phyloP scores from a whole-genome alignment of 2,888 invertebrate species.

The Kuschelorhynchus macadamiae region DNA sequence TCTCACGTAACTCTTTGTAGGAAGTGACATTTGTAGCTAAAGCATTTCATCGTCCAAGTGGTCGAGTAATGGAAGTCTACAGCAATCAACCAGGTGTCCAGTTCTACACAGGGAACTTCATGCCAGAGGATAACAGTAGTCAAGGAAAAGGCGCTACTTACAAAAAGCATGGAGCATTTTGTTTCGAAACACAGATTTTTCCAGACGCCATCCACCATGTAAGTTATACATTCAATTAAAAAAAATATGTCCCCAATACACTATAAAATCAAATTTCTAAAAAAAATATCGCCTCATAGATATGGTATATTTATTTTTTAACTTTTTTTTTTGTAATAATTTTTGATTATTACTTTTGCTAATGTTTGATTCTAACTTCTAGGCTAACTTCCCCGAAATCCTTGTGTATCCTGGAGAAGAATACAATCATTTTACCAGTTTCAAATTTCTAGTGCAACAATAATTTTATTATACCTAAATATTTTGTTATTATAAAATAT shows the following conservation, averaged over 20 bases:
- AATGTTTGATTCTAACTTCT: conserved; percentile 64
- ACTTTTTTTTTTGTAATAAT: too few species aligned
- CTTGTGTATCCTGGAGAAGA: conserved; percentile 80
- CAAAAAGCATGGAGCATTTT: conserved; percentile 77
- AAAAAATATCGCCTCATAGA: too few species aligned
- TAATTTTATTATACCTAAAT: conserved; percentile 7
- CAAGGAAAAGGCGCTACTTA: conserved; percentile 59
- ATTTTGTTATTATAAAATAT: neutral
- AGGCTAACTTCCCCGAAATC: conserved; percentile 82
- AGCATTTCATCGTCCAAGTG: conserved; percentile 77
- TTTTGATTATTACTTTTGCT: too few species aligned
- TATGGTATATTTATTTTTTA: too few species aligned
- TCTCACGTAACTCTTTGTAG: too few species aligned
- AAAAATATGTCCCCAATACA: too few species aligned
- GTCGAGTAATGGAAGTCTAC: conserved; percentile 79
- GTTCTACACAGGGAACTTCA: conserved; percentile 86
- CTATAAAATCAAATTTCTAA: too few species aligned
- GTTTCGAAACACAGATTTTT: conserved; percentile 92
- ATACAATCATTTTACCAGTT: conserved; percentile 75
- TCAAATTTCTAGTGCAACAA: conserved; percentile 60
- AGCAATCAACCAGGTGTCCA: conserved; percentile 93
- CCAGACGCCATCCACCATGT: conserved; percentile 92
- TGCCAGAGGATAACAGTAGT: conserved; percentile 73
- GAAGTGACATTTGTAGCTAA: conserved; percentile 75
- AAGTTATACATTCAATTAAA: too few species aligned